Conservation (phyloP, 2,797 vertebrate species). For the Enteromius mattozi region DNA sequence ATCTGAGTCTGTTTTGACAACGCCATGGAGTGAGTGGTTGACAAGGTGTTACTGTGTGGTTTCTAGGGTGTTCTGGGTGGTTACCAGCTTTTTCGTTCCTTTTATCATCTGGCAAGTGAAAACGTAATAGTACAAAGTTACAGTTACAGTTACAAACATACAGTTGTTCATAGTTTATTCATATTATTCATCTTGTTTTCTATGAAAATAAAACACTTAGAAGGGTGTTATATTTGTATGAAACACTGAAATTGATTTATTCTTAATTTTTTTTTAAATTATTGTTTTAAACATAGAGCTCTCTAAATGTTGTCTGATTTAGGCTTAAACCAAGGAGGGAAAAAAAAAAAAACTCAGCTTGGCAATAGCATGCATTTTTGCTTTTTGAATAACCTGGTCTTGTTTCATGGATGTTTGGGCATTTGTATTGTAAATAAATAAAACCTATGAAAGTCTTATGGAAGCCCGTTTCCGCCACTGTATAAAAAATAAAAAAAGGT, state of each 20-base stretch:
- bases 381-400: neutral
- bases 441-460: neutral
- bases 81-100: neutral
- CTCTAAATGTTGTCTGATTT: neutral
- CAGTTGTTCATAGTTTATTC: neutral
- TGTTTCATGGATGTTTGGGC: neutral
- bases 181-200: neutral
- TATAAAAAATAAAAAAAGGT: neutral
- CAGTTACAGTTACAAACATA: too few relatives aligned
- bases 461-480: neutral
- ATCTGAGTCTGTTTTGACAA: neutral
- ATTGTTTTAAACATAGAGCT: too few relatives aligned
- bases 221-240: too few relatives aligned
- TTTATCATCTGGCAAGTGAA: neutral
- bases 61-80: neutral
- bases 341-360: neutral
- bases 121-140: too few relatives aligned
- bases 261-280: neutral
- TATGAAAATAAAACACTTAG: too few relatives aligned
- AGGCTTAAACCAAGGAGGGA: neutral
- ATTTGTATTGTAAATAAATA: neutral
- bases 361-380: neutral
- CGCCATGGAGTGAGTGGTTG: neutral
- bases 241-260: too few relatives aligned
- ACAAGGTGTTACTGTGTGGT: neutral